These are phyloP conservation scores for Pagrus major DNA, from an alignment of 2,113 vertebrate species.

Conservation along the genomic window DNA sequence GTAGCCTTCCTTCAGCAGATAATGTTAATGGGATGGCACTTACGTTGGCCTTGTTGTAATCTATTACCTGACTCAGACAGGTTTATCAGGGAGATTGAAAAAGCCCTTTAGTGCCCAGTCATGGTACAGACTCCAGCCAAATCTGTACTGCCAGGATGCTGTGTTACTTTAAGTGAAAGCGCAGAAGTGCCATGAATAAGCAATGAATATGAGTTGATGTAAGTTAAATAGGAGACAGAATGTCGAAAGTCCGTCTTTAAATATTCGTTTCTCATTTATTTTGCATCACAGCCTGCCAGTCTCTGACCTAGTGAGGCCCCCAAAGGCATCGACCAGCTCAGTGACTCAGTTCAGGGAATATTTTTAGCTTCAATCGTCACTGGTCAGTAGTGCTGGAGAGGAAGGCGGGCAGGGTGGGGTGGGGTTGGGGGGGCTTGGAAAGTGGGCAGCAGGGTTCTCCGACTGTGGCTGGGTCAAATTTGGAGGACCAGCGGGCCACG, in stretches of 20 bases:
- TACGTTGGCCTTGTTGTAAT: slow-evolving; percentile 19
- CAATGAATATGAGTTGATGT: neutral
- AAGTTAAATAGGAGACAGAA: neutral
- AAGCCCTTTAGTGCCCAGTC: neutral
- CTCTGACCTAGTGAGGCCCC: slow-evolving; percentile 40
- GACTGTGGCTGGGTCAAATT: slow-evolving; percentile 46
- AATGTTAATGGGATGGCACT: slow-evolving; percentile 7
- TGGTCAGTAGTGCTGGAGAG: slow-evolving; percentile 32
- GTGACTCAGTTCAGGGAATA: slow-evolving; percentile 64
- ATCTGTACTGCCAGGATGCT: neutral
- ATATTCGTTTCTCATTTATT: slow-evolving; percentile 30
- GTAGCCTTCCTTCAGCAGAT: neutral
- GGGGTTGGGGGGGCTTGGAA: slow-evolving; percentile 36
- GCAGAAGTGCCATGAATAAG: neutral
- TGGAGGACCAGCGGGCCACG: slow-evolving; percentile 36
- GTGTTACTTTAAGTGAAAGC: neutral
- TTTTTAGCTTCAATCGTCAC: slow-evolving; percentile 77
- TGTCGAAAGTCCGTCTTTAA: neutral
- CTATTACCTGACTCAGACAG: slow-evolving; percentile 25
- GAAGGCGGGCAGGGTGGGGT: neutral
- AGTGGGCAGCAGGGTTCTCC: slow-evolving; percentile 52
- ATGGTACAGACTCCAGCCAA: neutral
- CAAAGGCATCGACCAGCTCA: slow-evolving; percentile 38
- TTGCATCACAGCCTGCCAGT: slow-evolving; percentile 26
- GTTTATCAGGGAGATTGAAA: slow-evolving; percentile 16